These are phyloP conservation scores for Brachypalpus laphriformis DNA, from an alignment of 2,888 invertebrate genomes.

Conservation along the genomic window DNA sequence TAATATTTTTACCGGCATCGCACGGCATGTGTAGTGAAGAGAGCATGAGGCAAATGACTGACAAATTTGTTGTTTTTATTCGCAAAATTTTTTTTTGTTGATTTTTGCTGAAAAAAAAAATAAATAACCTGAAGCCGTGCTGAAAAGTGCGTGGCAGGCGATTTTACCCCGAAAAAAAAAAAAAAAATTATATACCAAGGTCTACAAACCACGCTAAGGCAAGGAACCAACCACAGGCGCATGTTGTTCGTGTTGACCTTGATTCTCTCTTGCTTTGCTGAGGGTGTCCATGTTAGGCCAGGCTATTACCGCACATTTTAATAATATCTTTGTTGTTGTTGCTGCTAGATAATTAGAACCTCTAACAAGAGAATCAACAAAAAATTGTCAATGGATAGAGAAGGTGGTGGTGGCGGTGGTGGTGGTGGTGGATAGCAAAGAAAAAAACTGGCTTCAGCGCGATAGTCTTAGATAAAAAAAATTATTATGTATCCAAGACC, in stretches of 20 bases:
- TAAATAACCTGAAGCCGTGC: conserved; percentile 18
- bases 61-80: neutral
- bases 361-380: conserved; percentile 30
- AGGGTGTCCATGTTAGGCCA: conserved; percentile 41
- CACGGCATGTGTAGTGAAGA: too few species aligned
- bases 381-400: conserved; percentile 18
- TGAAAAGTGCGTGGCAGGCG: conserved; percentile 53
- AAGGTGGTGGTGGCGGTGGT: neutral
- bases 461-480: conserved; percentile 24
- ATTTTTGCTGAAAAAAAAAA: conserved; percentile 5
- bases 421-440: neutral
- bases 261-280: conserved; percentile 18
- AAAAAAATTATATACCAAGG: neutral
- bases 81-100: neutral
- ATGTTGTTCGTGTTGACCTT: conserved; percentile 60
- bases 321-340: conserved; percentile 5
- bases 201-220: conserved; percentile 20
- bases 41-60: conserved; percentile 48
- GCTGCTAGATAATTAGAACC: conserved; percentile 53
- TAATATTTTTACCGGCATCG: conserved; percentile 49
- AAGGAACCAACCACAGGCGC: conserved; percentile 54
- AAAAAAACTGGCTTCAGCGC: neutral
- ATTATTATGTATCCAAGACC: conserved; percentile 57
- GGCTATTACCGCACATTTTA: conserved; percentile 15
- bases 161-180: neutral